phyloP scores from a whole-genome alignment of 2,888 invertebrate genomes.

The Steinernema carpocapsae region DNA sequence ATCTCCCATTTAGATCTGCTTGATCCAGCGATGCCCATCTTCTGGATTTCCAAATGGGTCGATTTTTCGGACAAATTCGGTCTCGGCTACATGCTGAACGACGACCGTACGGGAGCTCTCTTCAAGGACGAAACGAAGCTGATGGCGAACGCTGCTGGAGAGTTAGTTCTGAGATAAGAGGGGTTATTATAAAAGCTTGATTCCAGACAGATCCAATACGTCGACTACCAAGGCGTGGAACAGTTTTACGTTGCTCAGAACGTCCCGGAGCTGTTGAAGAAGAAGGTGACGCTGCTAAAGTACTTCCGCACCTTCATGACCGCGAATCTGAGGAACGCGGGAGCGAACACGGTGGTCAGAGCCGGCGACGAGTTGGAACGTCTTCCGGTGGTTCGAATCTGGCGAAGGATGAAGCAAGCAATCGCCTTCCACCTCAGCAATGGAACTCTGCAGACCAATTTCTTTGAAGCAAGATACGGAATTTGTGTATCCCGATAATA shows the following conservation, averaged over 20 bases:
- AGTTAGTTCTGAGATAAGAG: slow-evolving; percentile 77
- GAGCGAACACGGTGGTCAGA: slow-evolving; percentile 80
- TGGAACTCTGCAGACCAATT: slow-evolving; percentile 75
- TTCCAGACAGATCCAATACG: slow-evolving; percentile 88
- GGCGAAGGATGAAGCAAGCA: slow-evolving; percentile 93
- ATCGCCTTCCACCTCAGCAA: slow-evolving; percentile 97
- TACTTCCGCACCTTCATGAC: slow-evolving; percentile 98
- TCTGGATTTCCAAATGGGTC: slow-evolving; percentile 99
- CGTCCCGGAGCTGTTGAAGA: slow-evolving; percentile 78
- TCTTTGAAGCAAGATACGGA: slow-evolving; percentile 57
- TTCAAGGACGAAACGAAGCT: slow-evolving; percentile 97
- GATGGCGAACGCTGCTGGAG: slow-evolving; percentile 87
- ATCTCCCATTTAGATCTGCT: not conserved
- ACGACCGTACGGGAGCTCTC: slow-evolving; percentile 92
- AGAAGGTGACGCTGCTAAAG: slow-evolving; percentile 83
- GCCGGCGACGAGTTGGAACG: slow-evolving; percentile 89
- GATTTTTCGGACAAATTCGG: slow-evolving; percentile 99
- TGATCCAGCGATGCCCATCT: slow-evolving; percentile 85
- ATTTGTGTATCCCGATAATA: not conserved
- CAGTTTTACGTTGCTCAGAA: slow-evolving; percentile 82
- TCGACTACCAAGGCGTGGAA: slow-evolving; percentile 87
- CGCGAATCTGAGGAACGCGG: slow-evolving; percentile 82
- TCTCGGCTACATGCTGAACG: slow-evolving; percentile 96
- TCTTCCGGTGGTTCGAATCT: slow-evolving; percentile 90
- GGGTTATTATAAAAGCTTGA: not conserved